A percentile compares a stretch with the other conserved stretches of the same genome.
phyloP scores from a whole-genome alignment of 1,140 invertebrate genomes.

The Vanessa atalanta region DNA sequence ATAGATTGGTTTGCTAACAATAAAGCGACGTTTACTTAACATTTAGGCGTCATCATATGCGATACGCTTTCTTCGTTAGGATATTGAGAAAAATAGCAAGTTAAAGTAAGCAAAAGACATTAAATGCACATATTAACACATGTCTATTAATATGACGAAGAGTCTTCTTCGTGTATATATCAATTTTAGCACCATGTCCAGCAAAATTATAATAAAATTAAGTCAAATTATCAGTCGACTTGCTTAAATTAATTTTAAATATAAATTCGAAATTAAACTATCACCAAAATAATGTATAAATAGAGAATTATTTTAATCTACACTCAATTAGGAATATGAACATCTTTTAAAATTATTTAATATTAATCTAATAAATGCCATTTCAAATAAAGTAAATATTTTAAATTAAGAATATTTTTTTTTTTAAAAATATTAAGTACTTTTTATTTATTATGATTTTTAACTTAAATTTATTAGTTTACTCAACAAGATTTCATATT shows the following conservation, averaged over 20 bases:
- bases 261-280: constrained; percentile 15
- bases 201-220: constrained; percentile 37
- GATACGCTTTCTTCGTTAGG: too few species aligned
- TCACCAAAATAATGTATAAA: not conserved
- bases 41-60: too few species aligned
- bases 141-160: not conserved
- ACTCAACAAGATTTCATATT: too few species aligned
- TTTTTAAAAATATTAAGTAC: not conserved
- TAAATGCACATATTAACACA: too few species aligned
- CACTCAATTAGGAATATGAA: not conserved
- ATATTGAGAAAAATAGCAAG: too few species aligned
- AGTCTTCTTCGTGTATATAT: not conserved
- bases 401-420: not conserved
- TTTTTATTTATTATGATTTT: too few species aligned
- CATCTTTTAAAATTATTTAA: not conserved
- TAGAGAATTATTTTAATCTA: not conserved
- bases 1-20: too few species aligned
- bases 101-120: too few species aligned
- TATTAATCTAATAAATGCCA: constrained; percentile 3
- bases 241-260: not conserved
- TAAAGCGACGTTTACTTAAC: too few species aligned
- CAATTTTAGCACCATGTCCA: constrained; percentile 57
- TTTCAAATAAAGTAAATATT: not conserved
- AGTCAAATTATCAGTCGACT: constrained; percentile 20
- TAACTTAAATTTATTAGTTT: too few species aligned